Conservation (phyloP, 2,888 invertebrate species). For the Hololepta plana region DNA sequence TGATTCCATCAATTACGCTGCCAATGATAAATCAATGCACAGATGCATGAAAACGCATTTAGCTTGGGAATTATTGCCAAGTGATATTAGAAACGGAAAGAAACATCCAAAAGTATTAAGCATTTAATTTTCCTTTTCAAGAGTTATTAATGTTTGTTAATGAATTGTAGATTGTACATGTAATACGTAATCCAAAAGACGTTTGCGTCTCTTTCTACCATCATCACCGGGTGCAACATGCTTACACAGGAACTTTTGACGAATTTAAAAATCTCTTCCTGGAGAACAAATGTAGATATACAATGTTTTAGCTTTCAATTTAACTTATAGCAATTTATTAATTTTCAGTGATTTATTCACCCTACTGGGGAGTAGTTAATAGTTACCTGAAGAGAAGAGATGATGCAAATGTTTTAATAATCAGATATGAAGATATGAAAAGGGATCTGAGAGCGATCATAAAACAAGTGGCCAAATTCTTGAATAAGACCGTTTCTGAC, state of each 20-base stretch:
- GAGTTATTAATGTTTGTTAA: no score
- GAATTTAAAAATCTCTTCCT: conserved; percentile 7
- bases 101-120: no score
- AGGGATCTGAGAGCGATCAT: conserved; percentile 26
- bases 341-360: conserved; percentile 14
- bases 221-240: conserved; percentile 22
- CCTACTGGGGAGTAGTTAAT: conserved; percentile 17
- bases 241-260: conserved; percentile 23
- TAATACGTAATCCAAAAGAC: conserved; percentile 11
- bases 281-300: conserved; percentile 35
- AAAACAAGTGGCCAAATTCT: conserved; percentile 23
- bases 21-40: no score
- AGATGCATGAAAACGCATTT: no score
- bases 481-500: conserved; percentile 20
- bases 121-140: no score
- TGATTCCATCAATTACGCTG: no score
- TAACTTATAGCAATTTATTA: neutral
- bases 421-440: conserved; percentile 17
- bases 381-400: conserved; percentile 20
- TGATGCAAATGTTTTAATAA: conserved; percentile 18
- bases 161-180: conserved; percentile 12
- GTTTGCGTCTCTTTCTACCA: conserved; percentile 10
- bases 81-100: no score
- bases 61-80: no score
- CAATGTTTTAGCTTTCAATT: conserved; percentile 12